Evolutionary conservation across 2,888 invertebrate species (phyloP).

Genomic region (Drosophila rellima): DNA sequence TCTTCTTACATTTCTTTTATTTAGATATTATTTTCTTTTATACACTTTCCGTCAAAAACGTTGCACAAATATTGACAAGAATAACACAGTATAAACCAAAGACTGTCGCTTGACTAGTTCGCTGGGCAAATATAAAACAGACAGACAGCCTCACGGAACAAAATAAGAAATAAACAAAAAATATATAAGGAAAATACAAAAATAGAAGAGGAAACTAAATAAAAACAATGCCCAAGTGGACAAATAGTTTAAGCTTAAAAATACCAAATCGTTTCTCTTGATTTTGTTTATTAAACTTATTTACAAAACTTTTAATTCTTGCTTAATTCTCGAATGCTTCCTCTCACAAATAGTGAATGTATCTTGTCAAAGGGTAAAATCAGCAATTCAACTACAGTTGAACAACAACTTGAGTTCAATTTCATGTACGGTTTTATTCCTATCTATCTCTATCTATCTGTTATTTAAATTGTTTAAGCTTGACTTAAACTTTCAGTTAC

Average conservation of each 20-base stretch:
- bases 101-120: constrained; percentile 33
- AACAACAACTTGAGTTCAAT: constrained; percentile 1
- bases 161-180: neutral
- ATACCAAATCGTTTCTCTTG: constrained; percentile 17
- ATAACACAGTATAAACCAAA: constrained; percentile 36
- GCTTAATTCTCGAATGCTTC: too few species aligned
- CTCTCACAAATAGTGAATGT: neutral
- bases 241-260: constrained; percentile 40
- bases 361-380: neutral
- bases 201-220: constrained; percentile 11
- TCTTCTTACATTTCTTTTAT: constrained; percentile 23
- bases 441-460: neutral
- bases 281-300: constrained; percentile 43
- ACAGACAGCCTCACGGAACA: constrained; percentile 4
- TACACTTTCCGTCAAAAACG: constrained; percentile 18
- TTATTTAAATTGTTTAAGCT: neutral
- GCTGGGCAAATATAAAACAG: constrained; percentile 40
- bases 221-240: constrained; percentile 36
- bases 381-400: neutral
- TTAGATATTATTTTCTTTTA: constrained; percentile 29
- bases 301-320: constrained; percentile 10
- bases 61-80: constrained; percentile 64
- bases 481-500: neutral
- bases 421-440: constrained; percentile 6
- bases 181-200: constrained; percentile 7